phyloP scores from a whole-genome alignment of 2,888 invertebrate genomes.

The Empis livida region DNA sequence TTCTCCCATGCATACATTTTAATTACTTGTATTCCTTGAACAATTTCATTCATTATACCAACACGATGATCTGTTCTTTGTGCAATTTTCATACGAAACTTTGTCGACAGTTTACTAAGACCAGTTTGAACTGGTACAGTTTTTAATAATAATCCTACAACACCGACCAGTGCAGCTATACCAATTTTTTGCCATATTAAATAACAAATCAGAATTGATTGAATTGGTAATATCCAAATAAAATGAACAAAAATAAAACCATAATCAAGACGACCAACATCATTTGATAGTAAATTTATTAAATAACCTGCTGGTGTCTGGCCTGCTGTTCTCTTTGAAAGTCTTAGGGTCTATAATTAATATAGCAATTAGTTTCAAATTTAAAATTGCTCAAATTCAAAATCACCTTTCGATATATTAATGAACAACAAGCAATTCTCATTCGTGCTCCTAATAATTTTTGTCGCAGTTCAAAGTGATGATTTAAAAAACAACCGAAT shows the following conservation, averaged over 20 bases:
- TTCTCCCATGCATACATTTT: slow-evolving; percentile 97
- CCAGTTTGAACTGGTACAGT: slow-evolving; percentile 69
- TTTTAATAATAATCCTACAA: slow-evolving; percentile 59
- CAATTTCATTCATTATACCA: slow-evolving; percentile 87
- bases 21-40: slow-evolving; percentile 85
- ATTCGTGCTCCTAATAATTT: slow-evolving; percentile 46
- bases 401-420: slow-evolving; percentile 53
- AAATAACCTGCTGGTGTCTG: slow-evolving; percentile 76
- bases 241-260: slow-evolving; percentile 72
- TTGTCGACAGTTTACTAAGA: slow-evolving; percentile 30
- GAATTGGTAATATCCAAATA: slow-evolving; percentile 75
- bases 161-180: slow-evolving; percentile 61
- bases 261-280: slow-evolving; percentile 83
- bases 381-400: neutral
- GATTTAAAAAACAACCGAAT: slow-evolving; percentile 28
- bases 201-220: slow-evolving; percentile 49
- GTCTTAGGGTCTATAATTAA: slow-evolving; percentile 44
- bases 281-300: slow-evolving; percentile 86
- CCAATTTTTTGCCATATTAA: slow-evolving; percentile 67
- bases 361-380: slow-evolving; percentile 1
- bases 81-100: slow-evolving; percentile 61
- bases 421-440: slow-evolving; percentile 51
- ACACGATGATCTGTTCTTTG: slow-evolving; percentile 79
- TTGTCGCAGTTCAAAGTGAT: slow-evolving; percentile 33
- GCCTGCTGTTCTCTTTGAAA: slow-evolving; percentile 56